These are phyloP conservation scores for Imbricaverruca yamaguchii DNA, from an alignment of 2,888 invertebrate species.

Conservation along the genomic window DNA sequence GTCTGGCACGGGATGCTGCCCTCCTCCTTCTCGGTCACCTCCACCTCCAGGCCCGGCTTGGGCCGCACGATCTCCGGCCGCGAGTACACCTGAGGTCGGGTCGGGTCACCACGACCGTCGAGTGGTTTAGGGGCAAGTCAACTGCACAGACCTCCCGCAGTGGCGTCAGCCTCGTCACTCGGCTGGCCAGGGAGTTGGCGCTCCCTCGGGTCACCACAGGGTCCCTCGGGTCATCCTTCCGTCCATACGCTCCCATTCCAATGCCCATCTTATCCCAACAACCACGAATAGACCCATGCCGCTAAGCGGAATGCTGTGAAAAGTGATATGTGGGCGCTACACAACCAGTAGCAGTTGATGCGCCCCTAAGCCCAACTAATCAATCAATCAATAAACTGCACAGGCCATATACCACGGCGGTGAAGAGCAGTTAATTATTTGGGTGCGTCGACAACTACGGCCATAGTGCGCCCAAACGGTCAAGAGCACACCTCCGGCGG, in stretches of 20 bases:
- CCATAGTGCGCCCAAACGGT: too few species aligned
- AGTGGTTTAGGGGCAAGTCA: too few species aligned
- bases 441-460: too few species aligned
- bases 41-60: slow-evolving; percentile 39
- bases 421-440: neutral
- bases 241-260: too few species aligned
- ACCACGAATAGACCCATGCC: too few species aligned
- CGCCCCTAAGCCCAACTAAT: too few species aligned
- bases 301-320: too few species aligned
- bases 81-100: neutral
- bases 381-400: neutral
- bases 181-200: too few species aligned
- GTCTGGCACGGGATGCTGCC: slow-evolving; percentile 69
- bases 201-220: neutral
- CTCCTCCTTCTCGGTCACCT: slow-evolving; percentile 72
- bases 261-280: neutral
- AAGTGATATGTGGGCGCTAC: too few species aligned
- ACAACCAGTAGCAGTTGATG: too few species aligned
- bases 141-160: slow-evolving; percentile 40
- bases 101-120: slow-evolving; percentile 43
- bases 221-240: neutral
- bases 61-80: neutral
- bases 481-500: too few species aligned
- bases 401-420: neutral
- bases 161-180: slow-evolving; percentile 38